phyloP scores from a whole-genome alignment of 2,113 vertebrate genomes.

The Cryptoleucopteryx plumbea region DNA sequence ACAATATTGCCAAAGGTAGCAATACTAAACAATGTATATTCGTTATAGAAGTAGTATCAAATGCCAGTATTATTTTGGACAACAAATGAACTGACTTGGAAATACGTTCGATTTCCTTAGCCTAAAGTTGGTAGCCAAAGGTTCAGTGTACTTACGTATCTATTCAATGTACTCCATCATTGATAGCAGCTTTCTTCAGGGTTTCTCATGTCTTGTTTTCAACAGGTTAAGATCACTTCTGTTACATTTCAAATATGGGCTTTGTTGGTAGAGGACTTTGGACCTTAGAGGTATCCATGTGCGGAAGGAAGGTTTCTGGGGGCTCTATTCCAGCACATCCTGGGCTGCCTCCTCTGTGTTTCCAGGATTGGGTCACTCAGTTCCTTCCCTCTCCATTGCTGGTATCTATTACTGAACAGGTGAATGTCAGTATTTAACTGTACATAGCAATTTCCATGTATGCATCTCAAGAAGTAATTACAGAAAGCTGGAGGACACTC shows the following conservation, averaged over 20 bases:
- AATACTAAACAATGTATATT: not conserved
- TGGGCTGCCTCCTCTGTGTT: not conserved
- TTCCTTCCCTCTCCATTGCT: not conserved
- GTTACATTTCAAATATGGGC: not conserved
- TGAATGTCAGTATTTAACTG: not conserved
- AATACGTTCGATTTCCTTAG: fast-evolving
- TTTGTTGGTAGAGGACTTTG: not conserved
- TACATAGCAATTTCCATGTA: not conserved
- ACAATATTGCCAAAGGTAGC: not conserved
- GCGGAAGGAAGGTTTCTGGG: not conserved
- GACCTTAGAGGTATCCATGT: not conserved
- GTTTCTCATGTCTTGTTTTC: not conserved
- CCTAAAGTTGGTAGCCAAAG: not conserved
- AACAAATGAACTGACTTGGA: not conserved
- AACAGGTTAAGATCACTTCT: not conserved
- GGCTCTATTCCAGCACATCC: not conserved
- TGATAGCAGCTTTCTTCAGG: not conserved
- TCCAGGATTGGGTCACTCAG: not conserved
- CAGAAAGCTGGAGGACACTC: not conserved
- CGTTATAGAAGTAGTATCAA: not conserved
- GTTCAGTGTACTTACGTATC: not conserved
- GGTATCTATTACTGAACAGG: not conserved
- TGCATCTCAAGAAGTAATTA: not conserved
- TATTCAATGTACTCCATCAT: not conserved
- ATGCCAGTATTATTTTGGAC: not conserved